These are phyloP conservation scores for Aeoliscus strigatus DNA, from an alignment of 2,797 vertebrate genomes.

Conservation along the genomic window DNA sequence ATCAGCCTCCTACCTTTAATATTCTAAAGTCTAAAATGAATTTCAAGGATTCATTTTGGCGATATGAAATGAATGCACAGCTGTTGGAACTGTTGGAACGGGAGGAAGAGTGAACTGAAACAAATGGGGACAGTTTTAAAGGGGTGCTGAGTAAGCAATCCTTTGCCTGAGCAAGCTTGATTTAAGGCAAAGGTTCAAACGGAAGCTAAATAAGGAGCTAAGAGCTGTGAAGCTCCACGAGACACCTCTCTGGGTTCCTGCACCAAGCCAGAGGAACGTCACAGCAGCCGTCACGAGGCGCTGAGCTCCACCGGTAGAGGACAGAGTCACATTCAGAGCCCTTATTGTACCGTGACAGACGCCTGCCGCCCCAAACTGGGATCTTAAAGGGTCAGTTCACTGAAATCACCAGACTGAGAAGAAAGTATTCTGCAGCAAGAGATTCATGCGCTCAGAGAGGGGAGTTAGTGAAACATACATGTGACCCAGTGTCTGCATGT, in stretches of 20 bases:
- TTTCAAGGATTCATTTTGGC: conserved; percentile 11
- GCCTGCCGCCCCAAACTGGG: conserved; percentile 22
- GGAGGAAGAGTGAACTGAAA: conserved; percentile 8
- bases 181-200: conserved; percentile 71
- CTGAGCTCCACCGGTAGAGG: conserved; percentile 4
- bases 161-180: conserved; percentile 66
- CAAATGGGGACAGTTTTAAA: conserved; percentile 34
- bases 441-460: too few species aligned
- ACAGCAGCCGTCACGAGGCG: conserved; percentile 3
- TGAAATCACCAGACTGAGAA: conserved; percentile 1
- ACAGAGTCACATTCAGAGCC: conserved; percentile 40
- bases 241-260: conserved; percentile 20
- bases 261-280: conserved; percentile 3
- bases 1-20: conserved; percentile 1
- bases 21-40: neutral
- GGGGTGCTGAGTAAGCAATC: conserved; percentile 45
- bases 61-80: conserved; percentile 18
- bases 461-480: too few species aligned
- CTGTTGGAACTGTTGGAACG: conserved; percentile 2
- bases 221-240: conserved; percentile 35
- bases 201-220: conserved; percentile 20
- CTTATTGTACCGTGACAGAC: conserved; percentile 44
- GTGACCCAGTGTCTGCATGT: too few species aligned
- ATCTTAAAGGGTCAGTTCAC: conserved; percentile 20
- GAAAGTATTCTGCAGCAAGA: too few species aligned